Evolutionary conservation across 2,113 vertebrate species (phyloP).

Genomic region (Hippocampus abdominalis): DNA sequence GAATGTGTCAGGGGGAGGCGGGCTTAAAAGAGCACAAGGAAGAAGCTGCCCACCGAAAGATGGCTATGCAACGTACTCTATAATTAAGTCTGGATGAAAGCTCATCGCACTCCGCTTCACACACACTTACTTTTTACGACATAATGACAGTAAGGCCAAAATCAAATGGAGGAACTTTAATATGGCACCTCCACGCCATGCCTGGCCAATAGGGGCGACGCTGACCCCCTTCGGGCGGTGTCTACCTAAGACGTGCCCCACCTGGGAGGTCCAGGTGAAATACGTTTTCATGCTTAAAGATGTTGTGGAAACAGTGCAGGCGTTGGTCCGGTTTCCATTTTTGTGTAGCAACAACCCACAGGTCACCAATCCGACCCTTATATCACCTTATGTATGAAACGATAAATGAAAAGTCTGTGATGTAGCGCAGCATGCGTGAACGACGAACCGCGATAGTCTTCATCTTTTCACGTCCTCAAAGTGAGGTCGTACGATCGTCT

Average conservation of each 20-base stretch:
- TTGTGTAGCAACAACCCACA: background rate
- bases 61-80: constrained; percentile 62
- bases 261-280: constrained; percentile 66
- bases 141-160: constrained; percentile 73
- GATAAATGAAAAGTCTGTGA: too few relatives aligned
- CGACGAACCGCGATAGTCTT: too few relatives aligned
- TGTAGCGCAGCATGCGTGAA: too few relatives aligned
- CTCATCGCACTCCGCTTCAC: constrained; percentile 73
- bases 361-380: too few relatives aligned
- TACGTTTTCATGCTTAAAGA: background rate
- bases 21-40: constrained; percentile 62
- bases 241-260: constrained; percentile 61
- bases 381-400: too few relatives aligned
- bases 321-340: background rate
- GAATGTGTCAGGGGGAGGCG: constrained; percentile 47
- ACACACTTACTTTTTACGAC: constrained; percentile 77
- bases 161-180: constrained; percentile 77
- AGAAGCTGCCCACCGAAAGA: constrained; percentile 70
- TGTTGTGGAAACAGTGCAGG: constrained; percentile 40
- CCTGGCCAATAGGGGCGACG: constrained; percentile 67
- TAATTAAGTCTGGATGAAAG: constrained; percentile 81
- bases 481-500: too few relatives aligned
- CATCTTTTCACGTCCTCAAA: too few relatives aligned
- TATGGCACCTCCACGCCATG: constrained; percentile 63
- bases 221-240: constrained; percentile 64